phyloP scores from a whole-genome alignment of 2,797 vertebrate species.

The Oophaga sylvatica region DNA sequence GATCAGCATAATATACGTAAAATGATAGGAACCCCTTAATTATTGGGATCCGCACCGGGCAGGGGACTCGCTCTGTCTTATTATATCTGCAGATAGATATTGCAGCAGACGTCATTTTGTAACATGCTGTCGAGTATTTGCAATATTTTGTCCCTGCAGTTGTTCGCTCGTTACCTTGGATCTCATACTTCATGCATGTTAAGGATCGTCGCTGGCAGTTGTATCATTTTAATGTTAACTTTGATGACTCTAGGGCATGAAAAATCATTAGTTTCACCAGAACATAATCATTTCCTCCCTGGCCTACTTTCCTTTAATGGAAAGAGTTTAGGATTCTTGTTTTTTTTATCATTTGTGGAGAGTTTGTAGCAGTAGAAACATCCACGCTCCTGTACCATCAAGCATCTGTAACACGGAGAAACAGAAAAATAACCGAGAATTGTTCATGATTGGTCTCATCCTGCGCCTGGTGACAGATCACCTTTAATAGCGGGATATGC shows the following conservation, averaged over 20 bases:
- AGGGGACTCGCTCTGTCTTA: no score
- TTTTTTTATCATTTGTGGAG: background rate
- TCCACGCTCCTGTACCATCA: background rate
- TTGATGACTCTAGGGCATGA: slow-evolving; percentile 20
- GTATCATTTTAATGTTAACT: slow-evolving; percentile 8
- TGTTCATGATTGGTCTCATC: background rate
- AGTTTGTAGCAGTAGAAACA: background rate
- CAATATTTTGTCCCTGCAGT: background rate
- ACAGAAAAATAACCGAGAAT: background rate
- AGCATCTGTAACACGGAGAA: background rate
- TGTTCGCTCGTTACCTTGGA: background rate
- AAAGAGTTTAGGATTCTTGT: background rate
- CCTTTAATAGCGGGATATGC: no score
- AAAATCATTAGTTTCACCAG: slow-evolving; percentile 27
- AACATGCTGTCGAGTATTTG: background rate
- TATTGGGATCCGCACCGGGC: no score
- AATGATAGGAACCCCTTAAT: no score
- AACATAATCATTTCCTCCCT: slow-evolving; percentile 9
- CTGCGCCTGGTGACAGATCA: no score
- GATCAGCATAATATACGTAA: no score
- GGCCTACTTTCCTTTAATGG: slow-evolving; percentile 25
- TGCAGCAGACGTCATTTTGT: background rate
- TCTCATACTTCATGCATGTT: slow-evolving; percentile 4
- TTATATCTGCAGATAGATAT: background rate
- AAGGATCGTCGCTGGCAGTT: background rate